Conservation (phyloP, 2,797 vertebrate genomes). For the Darevskia mixta region DNA sequence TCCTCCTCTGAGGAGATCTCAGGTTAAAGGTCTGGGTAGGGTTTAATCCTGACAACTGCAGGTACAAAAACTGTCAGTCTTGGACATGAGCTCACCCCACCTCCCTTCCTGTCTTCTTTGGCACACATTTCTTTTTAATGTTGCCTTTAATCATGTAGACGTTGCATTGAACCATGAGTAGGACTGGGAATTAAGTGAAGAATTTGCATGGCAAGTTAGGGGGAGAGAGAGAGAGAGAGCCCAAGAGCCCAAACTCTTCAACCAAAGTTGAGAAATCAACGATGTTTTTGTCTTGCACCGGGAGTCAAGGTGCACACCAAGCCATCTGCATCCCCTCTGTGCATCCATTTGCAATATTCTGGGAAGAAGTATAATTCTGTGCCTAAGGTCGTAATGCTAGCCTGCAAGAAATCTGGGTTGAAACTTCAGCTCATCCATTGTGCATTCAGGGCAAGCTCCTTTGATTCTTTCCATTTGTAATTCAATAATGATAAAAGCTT, state of each 20-base stretch:
- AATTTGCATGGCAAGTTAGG: not conserved
- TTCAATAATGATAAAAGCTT: conserved; percentile 5
- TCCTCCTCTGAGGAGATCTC: too few species aligned
- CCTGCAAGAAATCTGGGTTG: not conserved
- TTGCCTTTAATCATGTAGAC: not conserved
- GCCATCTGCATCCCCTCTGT: not conserved
- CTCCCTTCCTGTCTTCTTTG: not conserved
- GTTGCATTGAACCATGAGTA: not conserved
- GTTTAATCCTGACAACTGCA: too few species aligned
- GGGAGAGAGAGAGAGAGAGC: not conserved
- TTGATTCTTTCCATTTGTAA: conserved; percentile 12
- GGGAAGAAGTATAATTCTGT: fast-evolving
- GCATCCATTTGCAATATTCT: not conserved
- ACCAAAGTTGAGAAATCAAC: not conserved
- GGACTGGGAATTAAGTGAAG: not conserved
- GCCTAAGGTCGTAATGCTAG: not conserved
- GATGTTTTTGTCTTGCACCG: not conserved
- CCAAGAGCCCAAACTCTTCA: not conserved
- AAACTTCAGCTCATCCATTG: not conserved
- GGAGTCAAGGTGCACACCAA: not conserved
- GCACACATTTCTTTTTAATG: not conserved
- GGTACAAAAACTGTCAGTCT: not conserved
- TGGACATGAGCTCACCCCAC: not conserved
- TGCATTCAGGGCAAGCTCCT: not conserved
- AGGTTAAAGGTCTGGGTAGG: too few species aligned